Percentiles rank a stretch among this genome's conserved stretches.
These are phyloP conservation scores for Epinotia ramella DNA, from an alignment of 2,888 invertebrate species.

Conservation along the genomic window DNA sequence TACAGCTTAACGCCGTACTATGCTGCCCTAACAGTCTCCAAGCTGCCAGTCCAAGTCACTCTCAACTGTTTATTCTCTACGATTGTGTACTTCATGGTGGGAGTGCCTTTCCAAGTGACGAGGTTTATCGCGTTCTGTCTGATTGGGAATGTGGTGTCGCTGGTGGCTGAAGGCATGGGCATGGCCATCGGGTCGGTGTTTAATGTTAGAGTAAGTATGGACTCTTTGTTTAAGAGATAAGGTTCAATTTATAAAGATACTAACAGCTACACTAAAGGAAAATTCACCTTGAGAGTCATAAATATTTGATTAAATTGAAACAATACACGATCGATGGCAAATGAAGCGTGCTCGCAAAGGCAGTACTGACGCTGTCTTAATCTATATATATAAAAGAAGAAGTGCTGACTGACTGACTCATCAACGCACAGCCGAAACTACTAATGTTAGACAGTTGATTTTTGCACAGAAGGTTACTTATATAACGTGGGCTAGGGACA, in stretches of 20 bases:
- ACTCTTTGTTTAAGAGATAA: not conserved
- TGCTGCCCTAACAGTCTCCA: constrained; percentile 86
- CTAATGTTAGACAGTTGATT: too few species aligned
- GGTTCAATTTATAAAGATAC: not conserved
- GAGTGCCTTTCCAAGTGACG: constrained; percentile 87
- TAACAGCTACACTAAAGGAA: too few species aligned
- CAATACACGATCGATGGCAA: too few species aligned
- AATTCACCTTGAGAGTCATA: too few species aligned
- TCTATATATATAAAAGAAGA: too few species aligned
- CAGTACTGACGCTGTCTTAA: too few species aligned
- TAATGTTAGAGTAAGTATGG: constrained; percentile 85
- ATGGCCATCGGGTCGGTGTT: constrained; percentile 90
- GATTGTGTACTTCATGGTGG: constrained; percentile 87
- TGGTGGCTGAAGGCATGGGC: constrained; percentile 92
- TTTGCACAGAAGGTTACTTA: too few species aligned
- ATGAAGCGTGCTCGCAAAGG: too few species aligned
- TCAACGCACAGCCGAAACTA: too few species aligned
- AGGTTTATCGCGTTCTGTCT: constrained; percentile 89
- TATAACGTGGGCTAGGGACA: too few species aligned
- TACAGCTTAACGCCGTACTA: constrained; percentile 88
- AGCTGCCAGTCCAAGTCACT: constrained; percentile 85
- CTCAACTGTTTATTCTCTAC: constrained; percentile 86
- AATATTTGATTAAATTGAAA: too few species aligned
- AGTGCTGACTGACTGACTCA: too few species aligned
- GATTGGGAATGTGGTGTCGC: constrained; percentile 88